A percentile compares a stretch with the other conserved stretches of the same genome.
Evolutionary conservation across 2,888 invertebrate genomes (phyloP).

Genomic region (Odontocolon sp.): DNA sequence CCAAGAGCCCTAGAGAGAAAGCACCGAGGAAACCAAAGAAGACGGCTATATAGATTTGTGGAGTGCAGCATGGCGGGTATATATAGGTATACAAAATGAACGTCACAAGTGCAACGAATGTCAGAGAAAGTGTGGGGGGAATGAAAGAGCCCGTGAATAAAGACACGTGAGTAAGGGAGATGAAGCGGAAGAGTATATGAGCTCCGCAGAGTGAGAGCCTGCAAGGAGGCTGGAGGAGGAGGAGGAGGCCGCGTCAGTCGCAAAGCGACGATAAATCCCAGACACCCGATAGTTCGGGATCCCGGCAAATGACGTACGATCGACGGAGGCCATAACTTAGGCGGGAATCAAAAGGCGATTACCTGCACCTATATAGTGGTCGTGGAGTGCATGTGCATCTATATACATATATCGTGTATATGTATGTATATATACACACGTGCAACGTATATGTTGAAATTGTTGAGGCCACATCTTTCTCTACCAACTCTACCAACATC

Average conservation of each 20-base stretch:
- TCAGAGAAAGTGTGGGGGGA: not conserved
- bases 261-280: conserved; percentile 55
- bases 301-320: conserved; percentile 69
- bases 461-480: conserved; percentile 39
- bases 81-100: not conserved
- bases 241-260: conserved; percentile 57
- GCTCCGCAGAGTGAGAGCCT: not conserved
- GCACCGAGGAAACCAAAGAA: not conserved
- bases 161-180: not conserved
- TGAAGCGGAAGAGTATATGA: not conserved
- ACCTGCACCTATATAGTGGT: conserved; percentile 56
- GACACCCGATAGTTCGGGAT: conserved; percentile 66
- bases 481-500: conserved; percentile 39
- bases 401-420: conserved; percentile 1
- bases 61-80: not conserved
- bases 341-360: conserved; percentile 72
- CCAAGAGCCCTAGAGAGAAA: not conserved
- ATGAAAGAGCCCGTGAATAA: not conserved
- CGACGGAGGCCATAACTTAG: conserved; percentile 70
- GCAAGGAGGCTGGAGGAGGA: conserved; percentile 40
- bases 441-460: not conserved
- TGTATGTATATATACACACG: not conserved
- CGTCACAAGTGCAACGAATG: too few species aligned
- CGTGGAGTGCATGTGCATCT: conserved; percentile 33
- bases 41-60: conserved; percentile 6